These are phyloP conservation scores for Tenthredo distinguenda DNA, from an alignment of 2,888 invertebrate genomes.

Conservation along the genomic window DNA sequence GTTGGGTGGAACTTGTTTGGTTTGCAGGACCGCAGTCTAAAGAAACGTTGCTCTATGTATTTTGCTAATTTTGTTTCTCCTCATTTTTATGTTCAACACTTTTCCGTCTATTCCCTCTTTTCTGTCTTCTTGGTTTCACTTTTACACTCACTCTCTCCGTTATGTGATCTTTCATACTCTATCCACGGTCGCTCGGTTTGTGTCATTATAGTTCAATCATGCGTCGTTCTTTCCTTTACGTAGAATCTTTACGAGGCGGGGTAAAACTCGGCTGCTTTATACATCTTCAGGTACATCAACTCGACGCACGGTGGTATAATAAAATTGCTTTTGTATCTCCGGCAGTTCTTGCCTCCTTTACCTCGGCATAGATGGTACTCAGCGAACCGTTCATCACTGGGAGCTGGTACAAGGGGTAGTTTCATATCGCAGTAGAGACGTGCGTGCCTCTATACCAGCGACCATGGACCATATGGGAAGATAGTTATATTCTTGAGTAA, in stretches of 20 bases:
- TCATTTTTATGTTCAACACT: background rate
- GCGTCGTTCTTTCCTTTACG: slow-evolving; percentile 66
- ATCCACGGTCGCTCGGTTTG: slow-evolving; percentile 35
- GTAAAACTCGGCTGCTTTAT: slow-evolving; percentile 65
- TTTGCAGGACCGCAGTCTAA: background rate
- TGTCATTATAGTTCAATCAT: slow-evolving; percentile 72
- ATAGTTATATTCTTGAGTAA: slow-evolving; percentile 46
- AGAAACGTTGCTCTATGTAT: background rate
- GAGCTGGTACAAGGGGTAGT: background rate
- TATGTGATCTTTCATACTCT: slow-evolving; percentile 28
- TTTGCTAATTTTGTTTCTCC: background rate
- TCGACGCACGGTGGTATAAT: slow-evolving; percentile 65
- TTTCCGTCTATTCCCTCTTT: background rate
- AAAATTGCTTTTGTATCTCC: slow-evolving; percentile 73
- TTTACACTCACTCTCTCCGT: background rate
- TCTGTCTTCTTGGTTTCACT: background rate
- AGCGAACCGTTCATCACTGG: background rate
- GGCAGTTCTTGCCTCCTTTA: slow-evolving; percentile 51
- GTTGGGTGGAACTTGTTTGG: background rate
- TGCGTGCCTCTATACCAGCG: background rate
- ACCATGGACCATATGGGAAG: background rate
- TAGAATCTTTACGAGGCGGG: slow-evolving; percentile 67
- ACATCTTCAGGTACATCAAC: slow-evolving; percentile 71
- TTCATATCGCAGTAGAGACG: background rate
- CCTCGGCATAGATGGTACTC: slow-evolving; percentile 53